Percentiles rank a stretch among this genome's conserved stretches.
Evolutionary conservation across 2,113 vertebrate species (phyloP).

Genomic region (Platanista minor): DNA sequence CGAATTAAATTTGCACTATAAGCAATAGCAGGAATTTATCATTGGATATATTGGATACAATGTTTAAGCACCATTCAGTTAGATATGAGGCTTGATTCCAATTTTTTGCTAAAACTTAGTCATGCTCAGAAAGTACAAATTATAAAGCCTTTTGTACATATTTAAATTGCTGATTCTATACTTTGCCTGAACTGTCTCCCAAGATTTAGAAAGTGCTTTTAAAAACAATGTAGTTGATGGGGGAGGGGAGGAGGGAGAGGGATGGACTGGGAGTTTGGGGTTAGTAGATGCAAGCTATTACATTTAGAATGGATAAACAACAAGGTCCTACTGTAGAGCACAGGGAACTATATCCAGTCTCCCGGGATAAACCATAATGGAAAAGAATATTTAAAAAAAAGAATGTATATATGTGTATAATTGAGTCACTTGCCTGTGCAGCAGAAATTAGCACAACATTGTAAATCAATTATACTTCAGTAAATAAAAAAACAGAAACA

Average conservation of each 20-base stretch:
- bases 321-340: background rate
- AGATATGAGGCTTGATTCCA: background rate
- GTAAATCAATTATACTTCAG: too few species aligned
- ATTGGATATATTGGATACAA: background rate
- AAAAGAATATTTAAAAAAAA: background rate
- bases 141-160: background rate
- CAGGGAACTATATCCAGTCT: background rate
- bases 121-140: conserved; percentile 7
- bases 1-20: background rate
- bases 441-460: too few species aligned
- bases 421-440: too few species aligned
- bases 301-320: background rate
- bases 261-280: background rate
- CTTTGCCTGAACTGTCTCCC: background rate
- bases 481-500: background rate
- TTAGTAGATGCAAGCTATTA: background rate
- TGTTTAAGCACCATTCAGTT: conserved; percentile 4
- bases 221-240: background rate
- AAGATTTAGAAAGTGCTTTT: conserved; percentile 26
- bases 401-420: background rate
- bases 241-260: background rate
- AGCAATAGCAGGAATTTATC: background rate
- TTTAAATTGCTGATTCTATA: conserved; percentile 27
- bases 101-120: conserved; percentile 34
- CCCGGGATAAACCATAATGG: background rate